Evolutionary conservation across 2,797 vertebrate species (phyloP).

Genomic region (Etheostoma perlongum): DNA sequence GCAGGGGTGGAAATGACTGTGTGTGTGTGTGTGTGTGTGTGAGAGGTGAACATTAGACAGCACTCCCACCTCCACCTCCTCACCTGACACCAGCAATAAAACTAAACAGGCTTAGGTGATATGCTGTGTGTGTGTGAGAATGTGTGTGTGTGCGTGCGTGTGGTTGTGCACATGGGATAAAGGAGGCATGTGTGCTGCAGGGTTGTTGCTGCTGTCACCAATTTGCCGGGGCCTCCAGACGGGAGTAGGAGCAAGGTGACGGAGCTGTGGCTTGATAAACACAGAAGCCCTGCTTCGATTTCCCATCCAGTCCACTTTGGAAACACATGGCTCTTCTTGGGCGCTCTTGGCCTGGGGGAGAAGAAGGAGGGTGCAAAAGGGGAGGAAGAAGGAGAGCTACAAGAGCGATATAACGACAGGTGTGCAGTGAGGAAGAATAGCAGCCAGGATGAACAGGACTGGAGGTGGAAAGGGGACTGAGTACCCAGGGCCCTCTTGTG

Average conservation of each 20-base stretch:
- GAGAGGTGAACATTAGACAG: constrained; percentile 81
- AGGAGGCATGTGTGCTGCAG: constrained; percentile 73
- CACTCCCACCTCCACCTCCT: constrained; percentile 82
- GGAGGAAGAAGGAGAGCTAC: constrained; percentile 44
- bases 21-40: constrained; percentile 70
- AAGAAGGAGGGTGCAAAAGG: constrained; percentile 40
- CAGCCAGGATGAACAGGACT: constrained; percentile 28
- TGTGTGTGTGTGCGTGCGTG: constrained; percentile 47
- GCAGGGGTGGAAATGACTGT: constrained; percentile 79
- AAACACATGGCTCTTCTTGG: constrained; percentile 87
- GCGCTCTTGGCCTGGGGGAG: constrained; percentile 61
- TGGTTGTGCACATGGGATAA: constrained; percentile 49
- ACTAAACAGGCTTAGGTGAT: constrained; percentile 85
- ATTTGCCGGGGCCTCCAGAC: constrained; percentile 78
- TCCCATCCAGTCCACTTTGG: constrained; percentile 89
- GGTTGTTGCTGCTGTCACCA: constrained; percentile 85
- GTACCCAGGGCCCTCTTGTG: too few species aligned
- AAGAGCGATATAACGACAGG: constrained; percentile 62
- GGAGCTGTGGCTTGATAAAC: constrained; percentile 89
- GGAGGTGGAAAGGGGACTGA: too few species aligned
- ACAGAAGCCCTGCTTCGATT: constrained; percentile 87
- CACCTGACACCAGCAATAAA: constrained; percentile 89
- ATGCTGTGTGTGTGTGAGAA: constrained; percentile 50
- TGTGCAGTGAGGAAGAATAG: constrained; percentile 55
- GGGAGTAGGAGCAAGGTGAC: constrained; percentile 86